Evolutionary conservation across 1,140 invertebrate species (phyloP).

Genomic region (Drosophila kurseongensis): DNA sequence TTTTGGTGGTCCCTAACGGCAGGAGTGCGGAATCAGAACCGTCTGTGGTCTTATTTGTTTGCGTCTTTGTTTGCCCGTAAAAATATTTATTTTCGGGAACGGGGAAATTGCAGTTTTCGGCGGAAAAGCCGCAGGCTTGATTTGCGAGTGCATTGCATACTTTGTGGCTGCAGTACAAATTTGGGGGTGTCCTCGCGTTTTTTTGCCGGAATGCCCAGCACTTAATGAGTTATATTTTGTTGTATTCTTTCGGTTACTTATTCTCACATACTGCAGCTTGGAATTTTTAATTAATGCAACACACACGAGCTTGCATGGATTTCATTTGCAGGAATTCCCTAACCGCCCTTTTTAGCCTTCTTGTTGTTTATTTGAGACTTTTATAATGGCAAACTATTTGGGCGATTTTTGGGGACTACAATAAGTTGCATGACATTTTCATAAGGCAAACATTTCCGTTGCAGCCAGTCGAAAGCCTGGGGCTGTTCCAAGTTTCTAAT

Average conservation of each 20-base stretch:
- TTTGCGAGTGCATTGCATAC: constrained; percentile 83
- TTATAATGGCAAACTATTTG: constrained; percentile 41
- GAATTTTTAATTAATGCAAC: constrained; percentile 80
- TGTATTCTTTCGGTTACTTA: constrained; percentile 39
- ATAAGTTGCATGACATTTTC: constrained; percentile 61
- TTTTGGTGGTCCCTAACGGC: background rate
- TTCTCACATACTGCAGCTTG: constrained; percentile 52
- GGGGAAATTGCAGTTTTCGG: constrained; percentile 66
- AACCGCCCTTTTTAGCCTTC: constrained; percentile 26
- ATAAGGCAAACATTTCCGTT: constrained; percentile 24
- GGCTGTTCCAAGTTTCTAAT: constrained; percentile 45
- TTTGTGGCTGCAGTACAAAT: constrained; percentile 63
- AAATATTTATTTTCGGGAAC: constrained; percentile 19
- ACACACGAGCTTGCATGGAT: constrained; percentile 39
- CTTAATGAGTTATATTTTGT: constrained; percentile 74
- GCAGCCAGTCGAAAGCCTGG: constrained; percentile 11
- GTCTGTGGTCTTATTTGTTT: constrained; percentile 11
- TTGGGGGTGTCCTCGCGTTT: constrained; percentile 32
- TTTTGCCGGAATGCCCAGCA: constrained; percentile 66
- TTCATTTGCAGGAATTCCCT: constrained; percentile 59
- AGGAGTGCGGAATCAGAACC: background rate
- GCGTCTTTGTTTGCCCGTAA: constrained; percentile 18
- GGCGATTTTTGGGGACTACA: constrained; percentile 22
- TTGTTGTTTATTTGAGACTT: constrained; percentile 33
- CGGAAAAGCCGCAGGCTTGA: constrained; percentile 68